A percentile compares a stretch with the other conserved stretches of the same genome.
These are phyloP conservation scores for Poecilus cupreus DNA, from an alignment of 2,888 invertebrate genomes.

Conservation along the genomic window DNA sequence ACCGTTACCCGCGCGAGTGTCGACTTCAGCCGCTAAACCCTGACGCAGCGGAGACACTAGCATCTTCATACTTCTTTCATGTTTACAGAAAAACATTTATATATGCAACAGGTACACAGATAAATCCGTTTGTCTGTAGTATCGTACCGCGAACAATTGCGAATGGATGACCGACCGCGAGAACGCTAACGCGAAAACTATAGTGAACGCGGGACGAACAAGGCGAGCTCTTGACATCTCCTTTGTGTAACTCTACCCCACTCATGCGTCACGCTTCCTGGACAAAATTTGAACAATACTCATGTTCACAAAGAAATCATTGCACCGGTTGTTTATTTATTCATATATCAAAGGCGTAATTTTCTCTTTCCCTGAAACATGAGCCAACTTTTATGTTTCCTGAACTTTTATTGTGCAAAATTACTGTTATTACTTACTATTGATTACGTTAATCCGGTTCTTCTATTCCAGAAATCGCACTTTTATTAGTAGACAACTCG, in stretches of 20 bases:
- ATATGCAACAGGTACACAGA: slow-evolving; percentile 38
- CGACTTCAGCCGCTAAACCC: neutral
- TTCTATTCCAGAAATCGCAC: slow-evolving; percentile 9
- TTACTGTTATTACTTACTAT: slow-evolving; percentile 51
- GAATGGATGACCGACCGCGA: neutral
- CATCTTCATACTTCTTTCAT: slow-evolving; percentile 3
- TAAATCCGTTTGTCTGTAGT: slow-evolving; percentile 10
- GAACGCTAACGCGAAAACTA: neutral
- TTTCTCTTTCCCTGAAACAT: slow-evolving; percentile 43
- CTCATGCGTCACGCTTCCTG: slow-evolving; percentile 18
- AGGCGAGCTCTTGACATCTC: neutral
- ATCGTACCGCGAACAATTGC: neutral
- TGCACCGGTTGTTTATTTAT: slow-evolving; percentile 51
- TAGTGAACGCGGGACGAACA: neutral
- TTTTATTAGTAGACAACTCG: slow-evolving; percentile 2
- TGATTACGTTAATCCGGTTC: neutral
- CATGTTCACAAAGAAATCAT: slow-evolving; percentile 54
- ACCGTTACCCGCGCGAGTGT: neutral
- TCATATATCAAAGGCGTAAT: slow-evolving; percentile 55
- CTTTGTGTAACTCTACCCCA: slow-evolving; percentile 42
- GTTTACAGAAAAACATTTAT: slow-evolving; percentile 27
- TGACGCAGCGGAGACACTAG: neutral
- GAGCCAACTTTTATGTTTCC: slow-evolving; percentile 51
- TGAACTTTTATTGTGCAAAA: slow-evolving; percentile 51
- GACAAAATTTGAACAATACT: slow-evolving; percentile 33